Evolutionary conservation across 2,113 vertebrate species (phyloP).

Genomic region (Tympanuchus pallidicinctus): DNA sequence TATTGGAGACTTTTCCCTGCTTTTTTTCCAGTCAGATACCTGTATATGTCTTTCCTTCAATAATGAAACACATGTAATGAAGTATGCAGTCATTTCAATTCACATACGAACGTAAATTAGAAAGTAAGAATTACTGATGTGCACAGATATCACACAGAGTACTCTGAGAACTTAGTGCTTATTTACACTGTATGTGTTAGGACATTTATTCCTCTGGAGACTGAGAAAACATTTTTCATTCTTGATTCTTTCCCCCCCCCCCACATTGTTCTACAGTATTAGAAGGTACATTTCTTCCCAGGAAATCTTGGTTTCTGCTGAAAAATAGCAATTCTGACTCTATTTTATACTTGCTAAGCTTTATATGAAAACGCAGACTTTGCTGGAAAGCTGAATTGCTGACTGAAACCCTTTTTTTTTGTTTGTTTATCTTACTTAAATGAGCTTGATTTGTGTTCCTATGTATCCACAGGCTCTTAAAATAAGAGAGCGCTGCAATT

Average conservation of each 20-base stretch:
- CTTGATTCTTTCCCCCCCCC: not conserved
- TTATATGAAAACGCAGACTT: not conserved
- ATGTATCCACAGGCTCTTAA: slow-evolving; percentile 87
- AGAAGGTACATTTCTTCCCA: not conserved
- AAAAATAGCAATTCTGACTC: not conserved
- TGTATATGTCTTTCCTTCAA: not conserved
- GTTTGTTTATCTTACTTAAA: not conserved
- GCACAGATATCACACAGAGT: not conserved
- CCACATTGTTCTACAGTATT: not conserved
- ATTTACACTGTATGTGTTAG: not conserved
- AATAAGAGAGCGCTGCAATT: slow-evolving; percentile 88
- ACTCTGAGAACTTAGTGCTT: not conserved
- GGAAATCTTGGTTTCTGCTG: not conserved
- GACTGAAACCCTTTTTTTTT: not conserved
- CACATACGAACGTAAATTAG: not conserved
- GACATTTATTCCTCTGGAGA: not conserved
- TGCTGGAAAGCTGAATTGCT: not conserved
- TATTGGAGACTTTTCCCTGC: not conserved
- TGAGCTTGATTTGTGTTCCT: slow-evolving; percentile 49
- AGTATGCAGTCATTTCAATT: slow-evolving; percentile 8
- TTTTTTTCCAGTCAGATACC: not conserved
- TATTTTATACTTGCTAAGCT: not conserved
- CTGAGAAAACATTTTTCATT: not conserved
- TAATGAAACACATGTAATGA: not conserved
- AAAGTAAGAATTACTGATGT: not conserved